Base-by-base conservation (phyloP, 2,888 invertebrate species). In the Trichopria drosophilae region DNA sequence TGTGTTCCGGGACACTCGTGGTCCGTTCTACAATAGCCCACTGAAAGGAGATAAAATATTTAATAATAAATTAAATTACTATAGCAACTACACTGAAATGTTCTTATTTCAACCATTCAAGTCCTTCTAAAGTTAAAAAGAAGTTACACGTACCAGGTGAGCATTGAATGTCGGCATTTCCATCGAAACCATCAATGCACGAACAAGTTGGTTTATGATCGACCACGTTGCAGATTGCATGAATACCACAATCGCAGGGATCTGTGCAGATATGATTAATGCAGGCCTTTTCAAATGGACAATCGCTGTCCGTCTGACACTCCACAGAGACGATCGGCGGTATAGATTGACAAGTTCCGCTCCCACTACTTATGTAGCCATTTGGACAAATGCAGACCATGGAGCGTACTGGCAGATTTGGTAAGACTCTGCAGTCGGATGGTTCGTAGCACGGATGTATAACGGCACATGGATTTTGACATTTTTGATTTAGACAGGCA, bases 311-410 rank as follows among this genome's bases (percentile, higher is more conserved):
- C 3, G 82, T 80, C 60, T 83, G 81, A 71, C 93, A 93, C 42
- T 83, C 85, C 3, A 83, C 79, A 39, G 81, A 80, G 6, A 78
- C 69, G 5, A 86, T 76, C 1, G 86, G 79, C 29, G 82, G 82
- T n/a, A 84, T 84, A 2, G 90, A 85, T 52, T 85, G 84, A 68
- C 92, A 91, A 29, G 87, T 83, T 39, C 90, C 90, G 59, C 84
- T 85, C 46, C 91, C 92, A 58, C 86, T 87, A 75, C 88, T 90
- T 3, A 91, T 84, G 65, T 90, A 93, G 13, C 93, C 93, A 41
- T 89, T 88, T 19, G 93, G 90, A 65, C 94, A 94, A 3, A 90
- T 84, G 70, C 93, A 94, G 26, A 91, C 82, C 88, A 93, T 90
- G 1, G 93, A 92, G 55, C 93, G 82, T 5, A 93, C 88, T 0